Evolutionary conservation across 2,113 vertebrate species (phyloP), one percentile per base, ranked within the genome.

Genomic region (Rhombomys opimus): DNA sequence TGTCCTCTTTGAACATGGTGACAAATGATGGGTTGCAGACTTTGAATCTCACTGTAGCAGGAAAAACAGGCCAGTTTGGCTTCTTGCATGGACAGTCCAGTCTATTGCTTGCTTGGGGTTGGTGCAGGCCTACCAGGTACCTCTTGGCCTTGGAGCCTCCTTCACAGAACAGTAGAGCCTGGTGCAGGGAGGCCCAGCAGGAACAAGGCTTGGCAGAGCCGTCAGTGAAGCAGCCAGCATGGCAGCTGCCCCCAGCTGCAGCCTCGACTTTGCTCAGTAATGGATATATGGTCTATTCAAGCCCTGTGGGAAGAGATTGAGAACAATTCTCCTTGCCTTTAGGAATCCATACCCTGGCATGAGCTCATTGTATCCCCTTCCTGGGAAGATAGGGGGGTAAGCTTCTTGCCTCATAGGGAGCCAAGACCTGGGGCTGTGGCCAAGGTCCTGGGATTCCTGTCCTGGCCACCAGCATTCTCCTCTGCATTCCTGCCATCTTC

Each of bases 181-280:
- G 30, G 23, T 2, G 3, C 63, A 82, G 73, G 78, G 63, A 72
- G 54, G 65, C 61, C 76, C 2, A 12, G 0, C 0, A 0, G 3
- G 70, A 54, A 17, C 13, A 4, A 10, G 76, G 75, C 25, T 23
- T 18, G 57, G 89, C 59, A 41, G 32, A n/a, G 57, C 78, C 46
- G 1, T 41, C 0, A 1, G 12, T 0, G 54, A 25, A 5, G 77
- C 1, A 54, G 89, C 68, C 61, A 15, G 52, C 22, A 0, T 13
- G 30, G 93, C 70, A 78, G 94, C 90, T 59, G 41, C 52, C 95
- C 59, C 63, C 54, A n/a, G 90, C 92, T 75, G 91, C 8, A 23
- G 72, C 80, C 84, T 77, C 54, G 88, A 54, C 73, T 41, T 91
- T 57, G 78, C 89, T 85, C 46, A 7, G 59, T 6, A 1, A 50